Evolutionary conservation across 2,113 vertebrate genomes (phyloP).

Genomic region (Hepsetus odoe): DNA sequence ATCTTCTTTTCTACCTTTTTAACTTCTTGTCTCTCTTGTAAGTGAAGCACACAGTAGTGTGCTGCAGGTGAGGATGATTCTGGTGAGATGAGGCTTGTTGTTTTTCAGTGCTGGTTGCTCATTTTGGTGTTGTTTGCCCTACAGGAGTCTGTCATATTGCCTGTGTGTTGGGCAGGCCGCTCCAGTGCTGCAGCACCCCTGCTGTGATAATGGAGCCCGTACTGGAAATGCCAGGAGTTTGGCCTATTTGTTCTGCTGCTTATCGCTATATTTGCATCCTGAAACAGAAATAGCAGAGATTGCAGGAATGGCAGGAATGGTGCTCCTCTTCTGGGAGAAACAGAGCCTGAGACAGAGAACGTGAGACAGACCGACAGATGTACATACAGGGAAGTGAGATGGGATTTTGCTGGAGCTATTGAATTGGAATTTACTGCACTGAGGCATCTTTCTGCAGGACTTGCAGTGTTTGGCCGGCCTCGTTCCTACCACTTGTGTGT

Average conservation of each 20-base stretch:
- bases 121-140: slow-evolving; percentile 55
- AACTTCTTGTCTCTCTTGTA: not conserved
- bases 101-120: slow-evolving; percentile 3
- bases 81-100: slow-evolving; percentile 63
- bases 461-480: slow-evolving; percentile 59
- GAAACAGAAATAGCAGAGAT: slow-evolving; percentile 51
- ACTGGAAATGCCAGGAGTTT: slow-evolving; percentile 61
- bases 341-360: not conserved
- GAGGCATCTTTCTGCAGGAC: slow-evolving; percentile 78
- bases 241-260: slow-evolving; percentile 77
- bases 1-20: not conserved
- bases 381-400: slow-evolving; percentile 33
- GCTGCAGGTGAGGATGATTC: slow-evolving; percentile 57
- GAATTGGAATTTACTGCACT: slow-evolving; percentile 57
- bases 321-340: slow-evolving; percentile 41
- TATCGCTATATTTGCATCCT: slow-evolving; percentile 72
- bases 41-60: slow-evolving; percentile 35
- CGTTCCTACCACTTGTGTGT: slow-evolving; percentile 47
- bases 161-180: slow-evolving; percentile 69
- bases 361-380: not conserved
- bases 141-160: slow-evolving; percentile 73
- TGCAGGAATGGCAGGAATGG: slow-evolving; percentile 49
- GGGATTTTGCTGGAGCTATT: slow-evolving; percentile 36
- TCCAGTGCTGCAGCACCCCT: slow-evolving; percentile 74
- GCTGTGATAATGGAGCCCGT: slow-evolving; percentile 66